These are phyloP conservation scores for Mungos mungo DNA, from an alignment of 2,113 vertebrate species.

Conservation along the genomic window DNA sequence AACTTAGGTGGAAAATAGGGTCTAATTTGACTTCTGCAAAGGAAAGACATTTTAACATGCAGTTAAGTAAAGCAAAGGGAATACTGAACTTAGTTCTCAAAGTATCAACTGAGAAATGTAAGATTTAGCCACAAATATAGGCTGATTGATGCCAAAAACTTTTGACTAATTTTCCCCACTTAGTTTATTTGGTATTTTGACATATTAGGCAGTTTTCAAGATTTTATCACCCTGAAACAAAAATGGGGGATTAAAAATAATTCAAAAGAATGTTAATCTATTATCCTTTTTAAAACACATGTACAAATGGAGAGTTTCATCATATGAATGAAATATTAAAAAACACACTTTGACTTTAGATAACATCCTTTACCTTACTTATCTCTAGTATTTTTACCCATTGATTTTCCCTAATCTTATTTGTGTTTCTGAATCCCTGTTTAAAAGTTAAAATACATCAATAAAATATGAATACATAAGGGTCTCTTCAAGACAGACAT, in stretches of 20 bases:
- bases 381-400: not conserved
- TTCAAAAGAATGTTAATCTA: not conserved
- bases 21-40: not conserved
- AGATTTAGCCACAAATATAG: not conserved
- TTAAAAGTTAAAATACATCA: not conserved
- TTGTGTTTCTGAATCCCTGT: not conserved
- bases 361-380: not conserved
- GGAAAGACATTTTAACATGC: not conserved
- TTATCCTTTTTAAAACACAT: not conserved
- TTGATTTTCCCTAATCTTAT: not conserved
- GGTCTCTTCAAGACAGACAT: not conserved
- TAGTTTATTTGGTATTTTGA: not conserved
- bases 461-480: not conserved
- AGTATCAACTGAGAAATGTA: not conserved
- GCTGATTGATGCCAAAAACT: not conserved
- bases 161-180: not conserved
- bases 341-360: not conserved
- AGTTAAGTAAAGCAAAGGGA: not conserved
- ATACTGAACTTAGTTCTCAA: not conserved
- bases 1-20: not conserved
- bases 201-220: not conserved
- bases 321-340: not conserved
- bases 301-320: not conserved
- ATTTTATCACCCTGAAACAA: not conserved
- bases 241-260: not conserved